Base-by-base conservation (phyloP, 2,888 invertebrate genomes). In the Hylaea fasciaria region DNA sequence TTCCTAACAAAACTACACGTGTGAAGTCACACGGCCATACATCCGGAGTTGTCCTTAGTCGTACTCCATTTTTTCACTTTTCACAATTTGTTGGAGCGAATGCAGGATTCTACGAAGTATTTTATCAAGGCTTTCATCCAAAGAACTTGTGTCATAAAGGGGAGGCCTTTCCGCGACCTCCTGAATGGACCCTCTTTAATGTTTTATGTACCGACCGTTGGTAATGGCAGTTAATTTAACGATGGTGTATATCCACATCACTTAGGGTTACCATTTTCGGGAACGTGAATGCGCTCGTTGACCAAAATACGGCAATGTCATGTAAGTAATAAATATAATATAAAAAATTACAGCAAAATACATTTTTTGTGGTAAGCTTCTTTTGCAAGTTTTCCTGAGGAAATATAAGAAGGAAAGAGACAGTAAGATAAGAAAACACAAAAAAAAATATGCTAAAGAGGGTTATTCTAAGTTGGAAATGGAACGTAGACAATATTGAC, bases 81-180 rank as follows among this genome's bases (percentile, higher is more conserved):
- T 56, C 47, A 55, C 47, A 47, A 57, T 57, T 57, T 64, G 49
- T 56, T 45, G 35, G 39, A 56, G 54, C 43, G 45, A 56, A 64
- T 59, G 57, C 52, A 49, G 35, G 56, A 37, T 51, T 46, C 46
- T 37, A 55, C 59, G 17, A 48, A 56, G 56, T 49, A 59, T 49
- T 59, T 9, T 58, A 59, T 59, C 49, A 57, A 45, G 40, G 53
- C 55, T 53, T 59, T 59, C 56, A 56, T 53, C 44, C 60, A 28
- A 49, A 50, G 50, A 69, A 74, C 67, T 73, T 72, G 76, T 74
- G 72, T 74, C 78, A 73, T 79, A 80, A 80, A 78, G 72, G 71
- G 70, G 67, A 72, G 73, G 72, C 77, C 70, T 73, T 77, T 74
- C 66, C 62, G 64, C 69, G 69, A 72, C 72, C 71, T 70, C 71